Percentiles rank a stretch among this genome's conserved stretches.
Evolutionary conservation across 2,113 vertebrate genomes (phyloP).

Genomic region (Cisticola juncidis): DNA sequence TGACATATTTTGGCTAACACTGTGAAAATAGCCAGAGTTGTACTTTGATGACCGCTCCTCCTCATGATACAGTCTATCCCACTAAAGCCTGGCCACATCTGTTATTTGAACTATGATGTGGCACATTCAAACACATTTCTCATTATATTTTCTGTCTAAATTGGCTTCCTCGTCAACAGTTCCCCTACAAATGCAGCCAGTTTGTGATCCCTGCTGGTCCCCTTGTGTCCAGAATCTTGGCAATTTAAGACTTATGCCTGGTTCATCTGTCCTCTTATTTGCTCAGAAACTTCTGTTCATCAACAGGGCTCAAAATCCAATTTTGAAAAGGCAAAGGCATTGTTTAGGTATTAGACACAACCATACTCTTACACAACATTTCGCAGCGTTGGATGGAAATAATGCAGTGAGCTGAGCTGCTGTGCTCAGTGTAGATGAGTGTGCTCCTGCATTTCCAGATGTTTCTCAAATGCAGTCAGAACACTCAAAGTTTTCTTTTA

Average conservation of each 20-base stretch:
- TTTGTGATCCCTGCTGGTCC: not conserved
- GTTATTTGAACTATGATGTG: not conserved
- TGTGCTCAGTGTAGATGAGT: fast-evolving
- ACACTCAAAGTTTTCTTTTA: not conserved
- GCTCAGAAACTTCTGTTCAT: not conserved
- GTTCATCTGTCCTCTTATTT: not conserved
- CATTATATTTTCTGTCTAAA: not conserved
- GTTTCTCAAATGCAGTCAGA: not conserved
- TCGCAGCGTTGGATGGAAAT: not conserved
- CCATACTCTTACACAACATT: not conserved
- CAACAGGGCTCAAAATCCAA: not conserved
- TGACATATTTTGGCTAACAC: not conserved
- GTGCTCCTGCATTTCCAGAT: fast-evolving
- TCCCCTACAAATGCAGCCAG: not conserved
- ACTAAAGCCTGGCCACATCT: not conserved
- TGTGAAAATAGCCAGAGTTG: not conserved
- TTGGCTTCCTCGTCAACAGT: not conserved
- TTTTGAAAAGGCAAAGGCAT: not conserved
- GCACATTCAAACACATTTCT: not conserved
- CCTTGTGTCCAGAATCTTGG: not conserved
- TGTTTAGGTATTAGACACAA: not conserved
- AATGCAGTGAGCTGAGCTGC: not conserved
- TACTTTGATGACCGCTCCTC: not conserved
- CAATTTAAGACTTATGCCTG: not conserved
- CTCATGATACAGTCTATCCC: not conserved